Evolutionary conservation across 2,797 vertebrate species (phyloP).

Genomic region (Rallus crepitans): DNA sequence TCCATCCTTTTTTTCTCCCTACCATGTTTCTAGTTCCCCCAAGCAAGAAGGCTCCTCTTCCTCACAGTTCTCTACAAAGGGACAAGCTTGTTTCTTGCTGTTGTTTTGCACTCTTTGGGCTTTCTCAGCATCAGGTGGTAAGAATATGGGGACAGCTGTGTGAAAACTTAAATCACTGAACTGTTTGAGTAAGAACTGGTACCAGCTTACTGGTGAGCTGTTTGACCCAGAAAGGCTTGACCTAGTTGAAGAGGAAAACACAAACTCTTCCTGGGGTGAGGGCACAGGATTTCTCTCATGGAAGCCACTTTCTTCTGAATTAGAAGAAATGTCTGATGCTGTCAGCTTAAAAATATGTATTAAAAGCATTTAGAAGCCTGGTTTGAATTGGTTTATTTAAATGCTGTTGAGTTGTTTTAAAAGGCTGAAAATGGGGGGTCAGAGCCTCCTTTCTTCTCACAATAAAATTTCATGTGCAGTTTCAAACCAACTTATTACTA

Average conservation of each 20-base stretch:
- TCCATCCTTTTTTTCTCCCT: conserved; percentile 72
- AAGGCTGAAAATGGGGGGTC: background rate
- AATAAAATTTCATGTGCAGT: background rate
- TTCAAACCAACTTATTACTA: background rate
- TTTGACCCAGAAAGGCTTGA: background rate
- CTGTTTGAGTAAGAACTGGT: background rate
- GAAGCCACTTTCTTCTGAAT: background rate
- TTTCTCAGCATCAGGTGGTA: background rate
- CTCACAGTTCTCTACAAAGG: background rate
- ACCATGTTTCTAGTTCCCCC: background rate
- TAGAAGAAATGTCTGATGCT: background rate
- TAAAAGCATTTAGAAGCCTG: background rate
- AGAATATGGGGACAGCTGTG: background rate
- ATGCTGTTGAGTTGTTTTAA: background rate
- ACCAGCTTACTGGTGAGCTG: background rate
- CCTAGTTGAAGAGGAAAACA: background rate
- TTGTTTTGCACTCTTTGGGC: conserved; percentile 47
- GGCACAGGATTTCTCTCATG: rapidly evolving
- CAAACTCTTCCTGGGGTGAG: background rate
- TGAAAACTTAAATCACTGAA: background rate
- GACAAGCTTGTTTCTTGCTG: background rate
- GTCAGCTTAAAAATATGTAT: background rate
- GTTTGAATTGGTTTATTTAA: background rate
- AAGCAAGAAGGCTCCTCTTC: conserved; percentile 35
- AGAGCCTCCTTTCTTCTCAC: background rate